A percentile compares a stretch with the other conserved stretches of the same genome.
phyloP scores from a whole-genome alignment of 2,113 vertebrate species.

The Ia io region DNA sequence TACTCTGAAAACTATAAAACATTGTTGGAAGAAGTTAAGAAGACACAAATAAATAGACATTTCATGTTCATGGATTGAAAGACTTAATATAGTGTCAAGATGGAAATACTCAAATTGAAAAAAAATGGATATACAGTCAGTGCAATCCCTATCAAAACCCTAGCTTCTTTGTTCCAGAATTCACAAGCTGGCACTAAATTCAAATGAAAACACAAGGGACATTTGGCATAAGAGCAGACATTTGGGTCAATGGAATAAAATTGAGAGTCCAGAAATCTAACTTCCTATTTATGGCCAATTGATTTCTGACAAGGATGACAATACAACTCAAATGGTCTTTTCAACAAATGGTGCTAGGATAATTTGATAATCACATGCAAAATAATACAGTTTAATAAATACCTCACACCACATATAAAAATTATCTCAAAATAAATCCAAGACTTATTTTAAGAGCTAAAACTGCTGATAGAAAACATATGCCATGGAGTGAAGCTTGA shows the following conservation, averaged over 20 bases:
- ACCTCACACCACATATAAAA: too few species aligned
- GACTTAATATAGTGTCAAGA: too few species aligned
- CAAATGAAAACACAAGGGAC: background rate
- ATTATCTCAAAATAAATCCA: background rate
- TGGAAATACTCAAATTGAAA: too few species aligned
- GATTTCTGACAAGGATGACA: background rate
- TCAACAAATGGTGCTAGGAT: background rate
- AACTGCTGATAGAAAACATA: background rate
- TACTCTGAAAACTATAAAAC: too few species aligned
- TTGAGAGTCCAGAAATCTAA: background rate
- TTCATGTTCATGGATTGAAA: too few species aligned
- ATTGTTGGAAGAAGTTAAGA: too few species aligned
- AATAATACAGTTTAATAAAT: too few species aligned
- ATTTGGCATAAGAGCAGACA: background rate
- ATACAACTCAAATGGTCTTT: background rate
- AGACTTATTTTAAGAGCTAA: background rate
- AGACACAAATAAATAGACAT: too few species aligned
- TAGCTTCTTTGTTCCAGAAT: background rate
- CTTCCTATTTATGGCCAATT: background rate
- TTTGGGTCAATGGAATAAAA: background rate
- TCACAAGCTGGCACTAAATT: background rate
- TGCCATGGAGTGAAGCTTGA: background rate
- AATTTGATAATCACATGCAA: background rate
- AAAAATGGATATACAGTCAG: too few species aligned
- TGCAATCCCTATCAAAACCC: too few species aligned